Evolutionary conservation across 2,888 invertebrate genomes (phyloP).

Genomic region (Nemotelus pantherinus): DNA sequence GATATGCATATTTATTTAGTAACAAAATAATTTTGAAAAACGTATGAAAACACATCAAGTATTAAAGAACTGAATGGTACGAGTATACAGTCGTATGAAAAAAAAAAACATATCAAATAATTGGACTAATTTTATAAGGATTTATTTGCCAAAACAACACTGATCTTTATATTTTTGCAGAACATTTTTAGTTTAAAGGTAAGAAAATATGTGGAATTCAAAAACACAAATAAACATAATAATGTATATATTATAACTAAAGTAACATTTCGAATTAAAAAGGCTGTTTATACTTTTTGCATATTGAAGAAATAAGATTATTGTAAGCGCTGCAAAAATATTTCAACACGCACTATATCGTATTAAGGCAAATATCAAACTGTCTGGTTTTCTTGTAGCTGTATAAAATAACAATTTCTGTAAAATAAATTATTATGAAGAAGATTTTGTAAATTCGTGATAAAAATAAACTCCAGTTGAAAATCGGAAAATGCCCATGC

Average conservation of each 20-base stretch:
- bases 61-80: constrained; percentile 17
- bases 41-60: constrained; percentile 7
- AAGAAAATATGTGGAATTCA: constrained; percentile 2
- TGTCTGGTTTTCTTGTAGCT: too few relatives aligned
- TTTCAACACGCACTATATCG: background rate
- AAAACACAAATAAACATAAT: constrained; percentile 4
- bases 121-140: constrained; percentile 12
- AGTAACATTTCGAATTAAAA: constrained; percentile 40
- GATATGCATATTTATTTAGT: constrained; percentile 30
- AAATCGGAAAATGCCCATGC: too few relatives aligned
- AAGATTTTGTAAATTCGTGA: too few relatives aligned
- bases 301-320: constrained; percentile 24
- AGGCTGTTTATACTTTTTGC: constrained; percentile 43
- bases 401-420: too few relatives aligned
- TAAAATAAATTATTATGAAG: too few relatives aligned
- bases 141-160: background rate
- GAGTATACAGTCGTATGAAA: constrained; percentile 28
- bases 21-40: constrained; percentile 1
- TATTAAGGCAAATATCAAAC: too few relatives aligned
- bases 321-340: constrained; percentile 35
- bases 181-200: background rate
- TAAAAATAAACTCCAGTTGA: too few relatives aligned
- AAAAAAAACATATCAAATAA: constrained; percentile 35
- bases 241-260: constrained; percentile 34
- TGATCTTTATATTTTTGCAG: background rate